Base-by-base conservation (phyloP, 2,113 vertebrate genomes). In the Chlamydotis undulata region DNA sequence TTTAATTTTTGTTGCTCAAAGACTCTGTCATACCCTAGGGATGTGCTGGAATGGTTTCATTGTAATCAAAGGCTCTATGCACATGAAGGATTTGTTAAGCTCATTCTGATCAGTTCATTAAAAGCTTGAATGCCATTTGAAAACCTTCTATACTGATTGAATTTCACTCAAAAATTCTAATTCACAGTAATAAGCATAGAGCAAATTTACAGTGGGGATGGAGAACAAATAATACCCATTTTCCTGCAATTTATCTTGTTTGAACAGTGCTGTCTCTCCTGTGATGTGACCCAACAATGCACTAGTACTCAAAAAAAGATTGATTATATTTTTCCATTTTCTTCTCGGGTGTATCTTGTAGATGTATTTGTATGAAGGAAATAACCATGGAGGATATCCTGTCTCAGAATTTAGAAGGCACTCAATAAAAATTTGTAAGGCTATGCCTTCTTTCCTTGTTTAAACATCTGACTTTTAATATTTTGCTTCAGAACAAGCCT, bases 21-120 rank as follows among this genome's bases (percentile, higher is more conserved):
- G 73, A 92, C 23, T 80, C 29, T 90, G 79, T 60, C 55, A 45
- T 77, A 80, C 63, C 28, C 77, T 19, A 86, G 81, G 43, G 67
- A 95, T 45, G 57, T 78, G 59, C 29, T 92, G 79, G 63, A 96
- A 92, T 75, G 23, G 26, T 70, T 96, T 96, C 63, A 78, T 84
- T 94, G 80, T 95, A 93, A 92, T 88, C 75, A 92, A 57, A 75
- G 78, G 18, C 53, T 84, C 71, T 94, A 29, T 86, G 70, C 60
- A 94, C 39, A 90, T 67, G 88, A 83, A 95, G 31, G 76, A 69
- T 95, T 97, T 94, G 41, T 94, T 94, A 92, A 97, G 94, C 39
- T 90, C n/a, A 73, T 90, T 96, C 68, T 87, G 69, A 96, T 97
- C 64, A 87, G 86, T 93, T 95, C 81, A 96, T 97, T 97, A 98